Conservation (phyloP, 92 coral and sea anemone species). For the Siderastrea siderea region DNA sequence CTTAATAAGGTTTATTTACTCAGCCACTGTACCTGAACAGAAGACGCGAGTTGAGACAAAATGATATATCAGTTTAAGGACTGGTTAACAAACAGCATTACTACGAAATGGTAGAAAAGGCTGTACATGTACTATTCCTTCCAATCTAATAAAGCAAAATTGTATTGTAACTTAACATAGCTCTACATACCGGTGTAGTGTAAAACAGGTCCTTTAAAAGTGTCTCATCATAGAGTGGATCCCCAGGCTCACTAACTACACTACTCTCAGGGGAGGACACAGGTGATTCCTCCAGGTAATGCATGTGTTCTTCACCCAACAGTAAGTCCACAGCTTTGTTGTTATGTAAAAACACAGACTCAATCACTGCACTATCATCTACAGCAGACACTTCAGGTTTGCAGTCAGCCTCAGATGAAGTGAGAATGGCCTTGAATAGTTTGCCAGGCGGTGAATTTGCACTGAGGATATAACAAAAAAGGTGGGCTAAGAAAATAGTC, state of each 20-base stretch:
- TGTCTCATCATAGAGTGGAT: constrained; percentile 93
- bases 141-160: not conserved
- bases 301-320: constrained; percentile 76
- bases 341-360: constrained; percentile 54
- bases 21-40: not conserved
- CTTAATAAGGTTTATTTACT: not conserved
- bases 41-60: not conserved
- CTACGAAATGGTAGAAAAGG: not conserved
- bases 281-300: constrained; percentile 58
- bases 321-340: constrained; percentile 82
- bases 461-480: not conserved
- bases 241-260: constrained; percentile 88
- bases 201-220: constrained; percentile 90
- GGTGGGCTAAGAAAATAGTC: not conserved
- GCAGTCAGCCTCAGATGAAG: constrained; percentile 41
- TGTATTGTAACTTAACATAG: not conserved
- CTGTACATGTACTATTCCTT: not conserved
- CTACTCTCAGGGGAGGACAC: constrained; percentile 74
- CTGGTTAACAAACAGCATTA: not conserved
- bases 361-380: constrained; percentile 45
- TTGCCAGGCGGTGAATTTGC: constrained; percentile 87
- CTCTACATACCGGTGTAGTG: constrained; percentile 73
- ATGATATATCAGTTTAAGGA: not conserved
- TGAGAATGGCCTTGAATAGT: constrained; percentile 85
- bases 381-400: constrained; percentile 2